A percentile compares a stretch with the other conserved stretches of the same genome.
Evolutionary conservation across 2,113 vertebrate genomes (phyloP).

Genomic region (Chinchilla lanigera): DNA sequence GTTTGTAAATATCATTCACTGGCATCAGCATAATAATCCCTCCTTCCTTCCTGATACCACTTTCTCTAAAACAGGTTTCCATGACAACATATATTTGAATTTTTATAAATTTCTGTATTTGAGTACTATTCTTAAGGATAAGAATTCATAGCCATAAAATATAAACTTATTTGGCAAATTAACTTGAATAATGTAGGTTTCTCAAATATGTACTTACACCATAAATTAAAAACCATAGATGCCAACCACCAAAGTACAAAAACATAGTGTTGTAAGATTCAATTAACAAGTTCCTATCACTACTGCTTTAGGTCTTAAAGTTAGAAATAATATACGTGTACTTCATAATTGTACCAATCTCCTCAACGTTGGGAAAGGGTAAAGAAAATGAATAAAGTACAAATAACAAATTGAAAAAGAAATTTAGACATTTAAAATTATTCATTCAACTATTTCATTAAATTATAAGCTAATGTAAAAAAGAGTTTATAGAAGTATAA

Average conservation of each 20-base stretch:
- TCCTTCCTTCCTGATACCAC: constrained; percentile 59
- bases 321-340: constrained; percentile 2
- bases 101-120: constrained; percentile 88
- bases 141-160: constrained; percentile 75
- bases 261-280: neutral
- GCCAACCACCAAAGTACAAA: constrained; percentile 39
- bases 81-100: constrained; percentile 87
- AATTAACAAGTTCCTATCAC: constrained; percentile 5
- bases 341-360: neutral
- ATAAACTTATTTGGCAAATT: constrained; percentile 68
- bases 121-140: constrained; percentile 81
- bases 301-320: neutral
- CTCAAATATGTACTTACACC: neutral
- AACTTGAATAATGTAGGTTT: constrained; percentile 26
- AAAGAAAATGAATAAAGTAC: constrained; percentile 10
- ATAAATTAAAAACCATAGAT: constrained; percentile 19
- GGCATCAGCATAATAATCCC: constrained; percentile 79
- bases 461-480: constrained; percentile 21
- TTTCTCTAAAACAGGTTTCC: constrained; percentile 86
- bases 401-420: constrained; percentile 11
- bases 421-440: constrained; percentile 23
- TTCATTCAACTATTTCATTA: constrained; percentile 1
- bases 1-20: constrained; percentile 83
- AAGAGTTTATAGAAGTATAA: constrained; percentile 16
- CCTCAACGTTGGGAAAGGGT: neutral